Evolutionary conservation across 2,797 vertebrate species (phyloP).

Genomic region (Loris lydekkerianus): DNA sequence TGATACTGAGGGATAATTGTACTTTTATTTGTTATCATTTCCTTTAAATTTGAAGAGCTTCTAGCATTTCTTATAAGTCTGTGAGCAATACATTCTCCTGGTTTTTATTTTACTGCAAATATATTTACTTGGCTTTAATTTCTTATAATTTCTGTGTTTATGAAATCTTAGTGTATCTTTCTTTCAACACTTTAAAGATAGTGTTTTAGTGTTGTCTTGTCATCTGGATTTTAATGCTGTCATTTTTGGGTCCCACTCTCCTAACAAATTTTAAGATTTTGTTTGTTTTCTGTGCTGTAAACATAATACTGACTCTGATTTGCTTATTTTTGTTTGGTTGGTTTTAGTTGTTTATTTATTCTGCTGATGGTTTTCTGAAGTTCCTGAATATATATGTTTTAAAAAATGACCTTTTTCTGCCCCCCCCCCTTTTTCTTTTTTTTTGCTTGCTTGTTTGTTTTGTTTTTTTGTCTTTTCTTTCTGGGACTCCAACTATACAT

Average conservation of each 20-base stretch:
- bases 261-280: neutral
- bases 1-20: neutral
- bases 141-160: neutral
- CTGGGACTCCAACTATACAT: neutral
- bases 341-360: neutral
- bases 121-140: neutral
- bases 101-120: neutral
- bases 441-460: too few species aligned
- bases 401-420: neutral
- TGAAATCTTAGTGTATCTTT: neutral
- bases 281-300: neutral
- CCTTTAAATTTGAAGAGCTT: neutral
- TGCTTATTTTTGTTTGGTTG: neutral
- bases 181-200: neutral
- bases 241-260: neutral
- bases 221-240: neutral
- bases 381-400: neutral
- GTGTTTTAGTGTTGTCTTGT: neutral
- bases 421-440: neutral
- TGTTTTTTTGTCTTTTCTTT: neutral
- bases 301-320: neutral
- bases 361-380: neutral
- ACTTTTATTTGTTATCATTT: neutral
- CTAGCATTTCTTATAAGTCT: neutral
- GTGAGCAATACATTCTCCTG: neutral